phyloP scores from a whole-genome alignment of 1,140 invertebrate species.

The Aradophagus sp. region DNA sequence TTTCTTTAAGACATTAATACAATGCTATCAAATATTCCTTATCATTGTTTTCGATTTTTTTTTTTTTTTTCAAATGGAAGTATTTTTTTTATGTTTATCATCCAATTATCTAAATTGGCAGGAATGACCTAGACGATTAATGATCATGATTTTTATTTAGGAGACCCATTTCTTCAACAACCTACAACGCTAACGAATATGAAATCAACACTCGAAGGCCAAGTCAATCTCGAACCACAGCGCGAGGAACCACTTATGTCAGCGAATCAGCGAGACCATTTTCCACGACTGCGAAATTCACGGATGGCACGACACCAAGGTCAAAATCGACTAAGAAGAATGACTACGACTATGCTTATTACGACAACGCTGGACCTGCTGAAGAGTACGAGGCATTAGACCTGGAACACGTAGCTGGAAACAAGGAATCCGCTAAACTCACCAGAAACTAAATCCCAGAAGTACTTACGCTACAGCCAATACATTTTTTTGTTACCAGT shows the following conservation, averaged over 20 bases:
- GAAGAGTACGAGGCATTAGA: conserved; percentile 71
- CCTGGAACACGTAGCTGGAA: conserved; percentile 67
- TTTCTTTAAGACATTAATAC: no score
- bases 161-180: conserved; percentile 61
- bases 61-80: no score
- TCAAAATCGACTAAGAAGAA: conserved; percentile 68
- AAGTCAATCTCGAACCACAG: conserved; percentile 57
- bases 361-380: conserved; percentile 67
- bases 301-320: conserved; percentile 59
- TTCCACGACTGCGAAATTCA: conserved; percentile 64
- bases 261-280: conserved; percentile 67
- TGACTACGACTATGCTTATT: conserved; percentile 74
- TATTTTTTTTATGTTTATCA: no score
- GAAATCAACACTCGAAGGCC: conserved; percentile 61
- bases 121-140: no score
- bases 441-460: conserved; percentile 32
- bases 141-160: conserved; percentile 46
- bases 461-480: not conserved
- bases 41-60: no score
- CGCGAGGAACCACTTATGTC: conserved; percentile 60
- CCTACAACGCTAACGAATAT: conserved; percentile 67
- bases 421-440: conserved; percentile 72
- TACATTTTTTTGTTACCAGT: conserved; percentile 36
- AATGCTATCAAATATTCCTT: no score
- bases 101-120: no score